Percentiles rank a stretch among this genome's conserved stretches.
Conservation (phyloP, 1,140 invertebrate species). For the Varroa destructor region DNA sequence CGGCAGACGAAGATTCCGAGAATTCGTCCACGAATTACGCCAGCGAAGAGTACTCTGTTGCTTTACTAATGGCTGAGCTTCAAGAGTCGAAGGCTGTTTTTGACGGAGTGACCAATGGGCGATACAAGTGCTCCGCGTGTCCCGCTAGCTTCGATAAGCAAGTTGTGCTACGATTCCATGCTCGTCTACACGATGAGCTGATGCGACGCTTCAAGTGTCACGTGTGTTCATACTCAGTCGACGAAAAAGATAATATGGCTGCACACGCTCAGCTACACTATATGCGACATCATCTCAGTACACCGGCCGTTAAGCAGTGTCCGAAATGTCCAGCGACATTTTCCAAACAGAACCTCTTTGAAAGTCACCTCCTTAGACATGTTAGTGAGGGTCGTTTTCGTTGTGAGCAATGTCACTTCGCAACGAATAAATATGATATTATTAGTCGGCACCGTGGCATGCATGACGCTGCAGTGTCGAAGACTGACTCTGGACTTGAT, state of each 20-base stretch:
- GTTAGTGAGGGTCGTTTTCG: slow-evolving; percentile 54
- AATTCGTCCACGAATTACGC: slow-evolving; percentile 25
- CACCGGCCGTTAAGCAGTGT: slow-evolving; percentile 41
- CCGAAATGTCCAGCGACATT: slow-evolving; percentile 55
- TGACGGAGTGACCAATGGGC: slow-evolving; percentile 30
- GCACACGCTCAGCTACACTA: too few relatives aligned
- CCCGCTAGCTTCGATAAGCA: slow-evolving; percentile 33
- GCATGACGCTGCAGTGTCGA: slow-evolving; percentile 40
- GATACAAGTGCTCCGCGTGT: slow-evolving; percentile 33
- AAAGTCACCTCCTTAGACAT: slow-evolving; percentile 52
- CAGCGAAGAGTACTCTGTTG: neutral
- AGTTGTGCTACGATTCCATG: too few relatives aligned
- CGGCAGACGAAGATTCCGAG: slow-evolving; percentile 33
- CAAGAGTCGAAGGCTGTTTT: slow-evolving; percentile 29
- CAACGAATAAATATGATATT: slow-evolving; percentile 59
- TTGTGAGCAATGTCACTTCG: slow-evolving; percentile 69
- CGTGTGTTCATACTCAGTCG: too few relatives aligned
- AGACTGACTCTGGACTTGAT: slow-evolving; percentile 25
- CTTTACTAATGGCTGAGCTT: too few relatives aligned
- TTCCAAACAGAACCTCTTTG: slow-evolving; percentile 43
- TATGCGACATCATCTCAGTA: neutral
- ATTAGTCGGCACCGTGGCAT: slow-evolving; percentile 57
- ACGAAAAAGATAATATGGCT: too few relatives aligned
- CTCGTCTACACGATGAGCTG: too few relatives aligned
- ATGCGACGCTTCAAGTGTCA: too few relatives aligned